phyloP scores from a whole-genome alignment of 2,797 vertebrate species.

The Premnoplex brunnescens region DNA sequence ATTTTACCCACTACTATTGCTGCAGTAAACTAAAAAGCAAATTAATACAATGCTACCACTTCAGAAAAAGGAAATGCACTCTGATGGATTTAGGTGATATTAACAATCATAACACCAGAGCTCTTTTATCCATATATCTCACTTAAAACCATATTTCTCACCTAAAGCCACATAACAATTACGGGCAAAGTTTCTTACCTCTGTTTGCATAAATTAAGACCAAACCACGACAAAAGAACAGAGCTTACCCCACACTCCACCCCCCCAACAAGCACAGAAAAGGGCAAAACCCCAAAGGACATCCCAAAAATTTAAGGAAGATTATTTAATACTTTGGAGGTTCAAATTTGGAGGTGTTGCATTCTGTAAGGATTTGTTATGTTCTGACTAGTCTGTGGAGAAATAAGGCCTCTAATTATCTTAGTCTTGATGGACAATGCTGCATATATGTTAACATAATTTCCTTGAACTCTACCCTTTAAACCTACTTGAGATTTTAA shows the following conservation, averaged over 20 bases:
- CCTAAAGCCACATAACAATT: not conserved
- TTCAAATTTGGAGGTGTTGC: not conserved
- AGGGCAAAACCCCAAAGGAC: not conserved
- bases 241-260: no score
- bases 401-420: not conserved
- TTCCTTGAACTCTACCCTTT: not conserved
- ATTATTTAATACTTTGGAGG: not conserved
- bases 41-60: not conserved
- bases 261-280: not conserved
- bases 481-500: not conserved
- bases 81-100: not conserved
- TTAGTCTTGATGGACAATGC: not conserved
- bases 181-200: not conserved
- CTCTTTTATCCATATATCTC: not conserved
- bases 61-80: not conserved
- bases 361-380: not conserved
- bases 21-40: not conserved
- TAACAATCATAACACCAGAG: not conserved
- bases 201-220: not conserved
- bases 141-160: not conserved
- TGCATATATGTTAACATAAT: not conserved
- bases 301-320: not conserved
- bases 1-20: not conserved
- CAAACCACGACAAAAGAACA: not conserved
- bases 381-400: not conserved